phyloP scores from a whole-genome alignment of 1,140 invertebrate genomes.

The Schlechtendalia chinensis region DNA sequence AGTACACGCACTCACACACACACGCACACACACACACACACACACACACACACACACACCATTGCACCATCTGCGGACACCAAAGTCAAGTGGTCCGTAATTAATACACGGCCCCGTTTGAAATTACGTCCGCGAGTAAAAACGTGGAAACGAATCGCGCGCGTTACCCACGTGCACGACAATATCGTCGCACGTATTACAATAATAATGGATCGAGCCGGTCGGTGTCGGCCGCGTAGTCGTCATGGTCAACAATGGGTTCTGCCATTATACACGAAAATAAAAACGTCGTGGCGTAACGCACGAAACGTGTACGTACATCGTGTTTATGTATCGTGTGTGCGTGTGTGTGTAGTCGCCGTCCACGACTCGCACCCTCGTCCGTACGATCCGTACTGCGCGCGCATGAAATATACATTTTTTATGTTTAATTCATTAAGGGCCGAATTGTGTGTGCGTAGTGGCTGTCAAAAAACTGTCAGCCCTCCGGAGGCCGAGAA shows the following conservation, averaged over 20 bases:
- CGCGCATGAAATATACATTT: too few relatives aligned
- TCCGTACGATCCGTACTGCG: neutral
- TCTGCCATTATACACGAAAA: neutral
- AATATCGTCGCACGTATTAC: neutral
- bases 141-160: neutral
- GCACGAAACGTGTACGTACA: too few relatives aligned
- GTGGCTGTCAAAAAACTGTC: constrained; percentile 38
- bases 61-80: constrained; percentile 20
- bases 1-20: too few relatives aligned
- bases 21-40: too few relatives aligned
- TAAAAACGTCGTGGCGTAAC: constrained; percentile 14
- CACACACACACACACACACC: too few relatives aligned
- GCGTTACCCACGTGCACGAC: too few relatives aligned
- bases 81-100: constrained; percentile 26
- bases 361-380: constrained; percentile 14
- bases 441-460: neutral
- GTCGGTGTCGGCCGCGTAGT: neutral
- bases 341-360: too few relatives aligned
- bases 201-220: neutral
- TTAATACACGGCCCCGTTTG: neutral
- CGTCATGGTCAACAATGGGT: neutral
- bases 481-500: neutral
- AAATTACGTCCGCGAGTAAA: neutral
- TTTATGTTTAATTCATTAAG: constrained; percentile 21
- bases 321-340: too few relatives aligned